Base-by-base conservation (phyloP, 2,888 invertebrate species). In the Nineta flava region DNA sequence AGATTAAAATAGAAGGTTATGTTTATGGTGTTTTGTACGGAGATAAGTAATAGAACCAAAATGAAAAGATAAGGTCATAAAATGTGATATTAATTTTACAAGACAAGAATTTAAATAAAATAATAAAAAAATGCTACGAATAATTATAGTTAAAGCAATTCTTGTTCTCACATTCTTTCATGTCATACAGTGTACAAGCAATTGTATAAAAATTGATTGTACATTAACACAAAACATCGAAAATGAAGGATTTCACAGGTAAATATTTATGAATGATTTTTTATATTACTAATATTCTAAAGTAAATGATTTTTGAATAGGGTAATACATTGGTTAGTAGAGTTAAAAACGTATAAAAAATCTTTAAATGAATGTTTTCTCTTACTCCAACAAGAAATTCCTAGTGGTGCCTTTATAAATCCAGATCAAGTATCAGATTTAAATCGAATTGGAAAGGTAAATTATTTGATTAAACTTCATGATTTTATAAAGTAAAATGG, bases 181-280 rank as follows among this genome's bases (percentile, higher is more conserved):
- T 26, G 4, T 26, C 7, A 7, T 7, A 7, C 7, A 26, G 4
- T 26, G 26, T 26, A 26, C 4, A 26, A 26, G 6, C 7, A 26
- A 7, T 26, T 26, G 26, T 7, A 26, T 26, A 7, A 60, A 63
- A 49, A 55, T 64, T 45, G 59, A 66, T 50, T 53, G 62, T 31
- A 61, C 65, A 1, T 57, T 67, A 40, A 63, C 64, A n/a, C 66
- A 66, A 58, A 66, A 66, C 53, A 59, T 71, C 41, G 69, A 69
- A 54, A 66, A 69, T 54, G 67, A 68, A 57, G 72, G 71, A 47
- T 71, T 69, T 59, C 70, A 71, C 56, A 66, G 69, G 70, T 70
- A 56, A 12, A 26, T 31, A 7, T 7, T 49, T 32, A 9, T 48
- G 9, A 51, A 35, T 32, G 9, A 46, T 38, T 9, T 9, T 51